A percentile compares a stretch with the other conserved stretches of the same genome.
Evolutionary conservation across 2,113 vertebrate species (phyloP).

Genomic region (Petromus typicus): DNA sequence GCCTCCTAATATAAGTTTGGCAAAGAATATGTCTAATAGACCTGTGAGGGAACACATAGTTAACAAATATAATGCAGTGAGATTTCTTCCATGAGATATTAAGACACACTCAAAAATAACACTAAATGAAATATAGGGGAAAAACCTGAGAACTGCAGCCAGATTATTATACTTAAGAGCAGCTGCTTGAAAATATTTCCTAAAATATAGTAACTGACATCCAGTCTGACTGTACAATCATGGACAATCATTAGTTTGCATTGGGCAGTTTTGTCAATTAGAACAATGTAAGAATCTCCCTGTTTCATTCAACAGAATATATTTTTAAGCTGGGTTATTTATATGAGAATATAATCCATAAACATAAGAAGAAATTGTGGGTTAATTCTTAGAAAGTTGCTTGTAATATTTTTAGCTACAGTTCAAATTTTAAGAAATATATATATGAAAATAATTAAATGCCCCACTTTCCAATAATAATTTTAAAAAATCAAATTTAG

Average conservation of each 20-base stretch:
- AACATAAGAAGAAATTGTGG: neutral
- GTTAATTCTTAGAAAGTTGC: neutral
- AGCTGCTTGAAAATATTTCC: neutral
- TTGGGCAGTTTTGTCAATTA: neutral
- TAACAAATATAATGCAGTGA: constrained; percentile 3
- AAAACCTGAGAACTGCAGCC: neutral
- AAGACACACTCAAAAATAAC: neutral
- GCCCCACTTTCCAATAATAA: neutral
- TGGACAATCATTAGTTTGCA: neutral
- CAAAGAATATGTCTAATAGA: constrained; percentile 18
- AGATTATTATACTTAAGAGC: neutral
- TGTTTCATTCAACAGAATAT: neutral
- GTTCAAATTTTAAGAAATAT: neutral
- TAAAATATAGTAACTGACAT: neutral
- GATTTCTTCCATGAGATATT: constrained; percentile 9
- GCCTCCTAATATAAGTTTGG: neutral
- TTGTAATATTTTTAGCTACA: neutral
- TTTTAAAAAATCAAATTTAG: constrained; percentile 19
- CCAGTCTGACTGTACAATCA: neutral
- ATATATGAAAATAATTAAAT: neutral
- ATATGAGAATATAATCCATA: neutral
- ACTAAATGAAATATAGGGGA: neutral
- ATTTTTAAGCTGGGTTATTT: neutral
- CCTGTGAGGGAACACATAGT: neutral
- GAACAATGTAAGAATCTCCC: neutral